phyloP scores from a whole-genome alignment of 2,797 vertebrate genomes.

The Ambastaia sidthimunki region DNA sequence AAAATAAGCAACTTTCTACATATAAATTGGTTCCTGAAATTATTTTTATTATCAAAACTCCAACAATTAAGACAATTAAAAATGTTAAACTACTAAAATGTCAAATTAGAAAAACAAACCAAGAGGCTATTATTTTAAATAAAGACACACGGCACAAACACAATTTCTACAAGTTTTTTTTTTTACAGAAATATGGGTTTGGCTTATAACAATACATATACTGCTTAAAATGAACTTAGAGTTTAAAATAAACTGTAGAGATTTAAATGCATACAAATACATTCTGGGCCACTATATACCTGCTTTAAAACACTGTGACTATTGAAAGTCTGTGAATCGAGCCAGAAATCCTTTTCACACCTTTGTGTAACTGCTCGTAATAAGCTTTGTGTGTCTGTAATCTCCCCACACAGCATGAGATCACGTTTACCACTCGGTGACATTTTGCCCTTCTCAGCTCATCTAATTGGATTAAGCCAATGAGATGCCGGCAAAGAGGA shows the following conservation, averaged over 20 bases:
- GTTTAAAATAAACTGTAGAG: no score
- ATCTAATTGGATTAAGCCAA: slow-evolving; percentile 59
- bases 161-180: no score
- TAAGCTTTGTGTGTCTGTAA: slow-evolving; percentile 43
- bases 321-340: not conserved
- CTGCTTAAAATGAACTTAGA: no score
- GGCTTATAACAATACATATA: no score
- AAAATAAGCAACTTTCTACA: not conserved
- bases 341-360: not conserved
- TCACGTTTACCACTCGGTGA: slow-evolving; percentile 36
- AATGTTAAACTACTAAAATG: no score
- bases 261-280: not conserved
- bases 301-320: not conserved
- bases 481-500: slow-evolving; percentile 41
- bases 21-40: no score
- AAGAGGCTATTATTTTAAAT: no score
- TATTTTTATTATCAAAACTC: no score
- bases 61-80: no score
- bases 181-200: no score
- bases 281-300: not conserved
- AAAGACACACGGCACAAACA: no score
- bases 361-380: slow-evolving; percentile 53
- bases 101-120: no score
- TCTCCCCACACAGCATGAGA: slow-evolving; percentile 47
- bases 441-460: slow-evolving; percentile 28